Conservation (phyloP, 2,888 invertebrate species). For the Ditylenchus weischeri region DNA sequence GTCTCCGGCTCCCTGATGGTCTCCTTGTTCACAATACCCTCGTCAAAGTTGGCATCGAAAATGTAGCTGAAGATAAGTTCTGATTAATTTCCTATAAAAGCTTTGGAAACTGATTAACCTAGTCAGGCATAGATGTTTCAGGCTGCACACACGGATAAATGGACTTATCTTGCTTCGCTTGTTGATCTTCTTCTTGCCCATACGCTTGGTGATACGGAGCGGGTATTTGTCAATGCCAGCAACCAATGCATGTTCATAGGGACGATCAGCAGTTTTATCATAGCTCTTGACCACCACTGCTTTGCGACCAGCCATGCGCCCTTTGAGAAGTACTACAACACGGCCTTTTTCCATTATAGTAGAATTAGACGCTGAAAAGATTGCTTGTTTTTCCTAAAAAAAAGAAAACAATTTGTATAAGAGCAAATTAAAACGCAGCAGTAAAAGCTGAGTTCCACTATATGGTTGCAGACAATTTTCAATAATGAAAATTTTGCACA, state of each 20-base stretch:
- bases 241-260: conserved; percentile 93
- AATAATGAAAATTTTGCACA: too few relatives aligned
- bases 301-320: conserved; percentile 96
- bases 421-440: too few relatives aligned
- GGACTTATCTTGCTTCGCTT: conserved; percentile 96
- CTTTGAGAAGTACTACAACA: conserved; percentile 96
- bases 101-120: conserved; percentile 56
- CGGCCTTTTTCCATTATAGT: conserved; percentile 69
- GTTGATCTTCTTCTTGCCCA: conserved; percentile 84
- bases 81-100: too few relatives aligned
- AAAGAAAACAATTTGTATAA: too few relatives aligned
- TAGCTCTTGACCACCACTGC: conserved; percentile 69
- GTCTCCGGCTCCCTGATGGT: conserved; percentile 92
- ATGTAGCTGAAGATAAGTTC: too few relatives aligned
- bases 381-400: too few relatives aligned
- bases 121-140: conserved; percentile 66
- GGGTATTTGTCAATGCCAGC: conserved; percentile 97
- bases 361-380: too few relatives aligned
- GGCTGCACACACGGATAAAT: conserved; percentile 80
- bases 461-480: too few relatives aligned
- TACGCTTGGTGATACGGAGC: conserved; percentile 73
- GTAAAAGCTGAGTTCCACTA: too few relatives aligned
- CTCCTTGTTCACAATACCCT: conserved; percentile 76
- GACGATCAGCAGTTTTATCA: conserved; percentile 91
- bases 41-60: conserved; percentile 87